Evolutionary conservation across 2,113 vertebrate species (phyloP).

Genomic region (Malurus melanocephalus): DNA sequence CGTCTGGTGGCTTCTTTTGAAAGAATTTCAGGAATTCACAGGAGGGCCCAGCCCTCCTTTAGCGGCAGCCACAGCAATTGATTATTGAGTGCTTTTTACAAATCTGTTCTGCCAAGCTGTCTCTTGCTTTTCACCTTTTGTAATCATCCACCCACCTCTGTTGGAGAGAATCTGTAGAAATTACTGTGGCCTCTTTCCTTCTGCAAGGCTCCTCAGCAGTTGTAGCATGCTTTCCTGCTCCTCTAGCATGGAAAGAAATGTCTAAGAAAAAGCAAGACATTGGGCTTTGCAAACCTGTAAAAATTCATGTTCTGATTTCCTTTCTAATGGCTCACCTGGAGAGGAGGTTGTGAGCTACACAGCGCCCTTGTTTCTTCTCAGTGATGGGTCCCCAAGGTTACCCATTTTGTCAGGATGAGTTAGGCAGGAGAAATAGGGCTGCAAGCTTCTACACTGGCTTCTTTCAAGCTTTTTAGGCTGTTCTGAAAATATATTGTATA

Average conservation of each 20-base stretch:
- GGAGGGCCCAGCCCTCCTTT: background rate
- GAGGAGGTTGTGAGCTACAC: background rate
- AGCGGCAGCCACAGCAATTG: background rate
- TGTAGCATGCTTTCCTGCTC: background rate
- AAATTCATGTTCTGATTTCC: background rate
- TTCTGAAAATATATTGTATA: conserved; percentile 23
- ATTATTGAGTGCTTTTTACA: background rate
- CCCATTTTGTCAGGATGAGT: background rate
- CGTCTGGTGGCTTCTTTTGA: background rate
- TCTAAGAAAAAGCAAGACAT: background rate
- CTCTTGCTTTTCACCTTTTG: background rate
- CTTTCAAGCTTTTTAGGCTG: conserved; percentile 1
- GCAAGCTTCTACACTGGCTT: background rate
- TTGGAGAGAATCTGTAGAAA: background rate
- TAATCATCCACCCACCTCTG: background rate
- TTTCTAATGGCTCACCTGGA: background rate
- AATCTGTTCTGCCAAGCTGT: background rate
- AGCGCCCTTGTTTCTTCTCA: background rate
- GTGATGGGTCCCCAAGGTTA: background rate
- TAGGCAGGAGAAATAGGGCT: background rate
- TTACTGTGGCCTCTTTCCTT: background rate
- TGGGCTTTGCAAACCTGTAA: background rate
- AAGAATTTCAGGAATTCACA: background rate
- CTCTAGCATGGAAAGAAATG: background rate
- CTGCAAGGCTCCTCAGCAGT: background rate